Base-by-base conservation (phyloP, 2,797 vertebrate species). In the Phrynocephalus forsythii region DNA sequence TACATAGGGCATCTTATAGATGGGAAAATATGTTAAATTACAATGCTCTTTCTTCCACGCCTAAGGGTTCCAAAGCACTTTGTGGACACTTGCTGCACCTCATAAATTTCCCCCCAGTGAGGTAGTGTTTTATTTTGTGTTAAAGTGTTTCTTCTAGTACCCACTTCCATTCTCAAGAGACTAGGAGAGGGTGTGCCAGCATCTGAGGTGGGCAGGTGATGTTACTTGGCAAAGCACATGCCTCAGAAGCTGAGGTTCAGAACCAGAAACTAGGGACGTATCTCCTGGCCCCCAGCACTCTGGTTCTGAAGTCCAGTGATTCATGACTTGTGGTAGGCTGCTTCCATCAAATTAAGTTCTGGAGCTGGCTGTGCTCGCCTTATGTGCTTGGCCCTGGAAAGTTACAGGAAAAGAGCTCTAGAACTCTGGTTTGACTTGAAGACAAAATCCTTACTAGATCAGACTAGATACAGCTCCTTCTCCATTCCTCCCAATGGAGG, bases 21-120 rank as follows among this genome's bases (percentile, higher is more conserved):
- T 44, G 38, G 38, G 38, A 44, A 44, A 44, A 44, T 44, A 44
- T 44, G 38, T 44, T 44, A 44, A 81, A 85, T 85, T 71, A 87
- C 63, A 90, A 72, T 84, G 71, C 30, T 79, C 73, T 69, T 84
- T 78, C 86, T 56, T 82, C 69, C 8, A 87, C 48, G 3, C 60
- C 82, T 84, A 16, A 83, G 87, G 78, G 69, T 8, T 88, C 86
- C 92, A 81, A 90, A 94, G 91, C 91, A 26, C 87, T 91, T 91
- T 26, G 83, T 87, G 8, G 87, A 90, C 87, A 79, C 0, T 52
- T 82, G 83, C 67, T 2, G 28, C 56, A 60, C 76, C 90, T 80
- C 89, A 0, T n/a, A 44, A 83, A 82, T 24, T 84, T 88, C 86
- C 89, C 83, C 4, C n/a, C 82, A 33, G 91, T 8, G 91, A 94